Evolutionary conservation across 2,888 invertebrate species (phyloP).

Genomic region (Melanargia galathea): DNA sequence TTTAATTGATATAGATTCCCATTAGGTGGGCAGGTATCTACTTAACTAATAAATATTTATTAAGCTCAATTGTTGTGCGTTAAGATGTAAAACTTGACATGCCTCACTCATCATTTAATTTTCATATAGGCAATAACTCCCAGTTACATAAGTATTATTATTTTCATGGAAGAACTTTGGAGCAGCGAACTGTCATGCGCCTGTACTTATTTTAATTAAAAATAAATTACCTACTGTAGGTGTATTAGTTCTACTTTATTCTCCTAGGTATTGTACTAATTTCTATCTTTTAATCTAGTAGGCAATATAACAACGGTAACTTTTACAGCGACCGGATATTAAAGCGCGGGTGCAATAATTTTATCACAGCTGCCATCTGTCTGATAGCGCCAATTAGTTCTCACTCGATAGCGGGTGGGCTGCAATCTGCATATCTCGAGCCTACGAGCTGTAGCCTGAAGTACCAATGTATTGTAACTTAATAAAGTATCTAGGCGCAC

Average conservation of each 20-base stretch:
- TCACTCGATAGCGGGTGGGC: slow-evolving; percentile 34
- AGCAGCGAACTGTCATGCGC: background rate
- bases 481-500: no score
- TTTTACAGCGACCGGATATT: slow-evolving; percentile 27
- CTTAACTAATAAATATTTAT: background rate
- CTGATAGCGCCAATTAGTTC: slow-evolving; percentile 43
- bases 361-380: slow-evolving; percentile 42
- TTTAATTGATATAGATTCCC: no score
- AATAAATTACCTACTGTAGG: no score
- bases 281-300: background rate
- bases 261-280: no score
- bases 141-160: background rate
- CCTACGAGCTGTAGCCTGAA: background rate
- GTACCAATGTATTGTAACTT: background rate
- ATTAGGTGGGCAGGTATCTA: no score
- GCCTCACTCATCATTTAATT: no score
- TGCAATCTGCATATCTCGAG: background rate
- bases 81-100: background rate
- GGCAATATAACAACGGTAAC: background rate
- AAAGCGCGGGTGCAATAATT: slow-evolving; percentile 36
- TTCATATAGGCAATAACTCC: no score
- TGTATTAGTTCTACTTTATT: no score
- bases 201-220: no score
- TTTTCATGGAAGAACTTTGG: background rate
- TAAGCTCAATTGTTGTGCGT: background rate